Evolutionary conservation across 2,113 vertebrate species (phyloP).

Genomic region (Tupaia tana): DNA sequence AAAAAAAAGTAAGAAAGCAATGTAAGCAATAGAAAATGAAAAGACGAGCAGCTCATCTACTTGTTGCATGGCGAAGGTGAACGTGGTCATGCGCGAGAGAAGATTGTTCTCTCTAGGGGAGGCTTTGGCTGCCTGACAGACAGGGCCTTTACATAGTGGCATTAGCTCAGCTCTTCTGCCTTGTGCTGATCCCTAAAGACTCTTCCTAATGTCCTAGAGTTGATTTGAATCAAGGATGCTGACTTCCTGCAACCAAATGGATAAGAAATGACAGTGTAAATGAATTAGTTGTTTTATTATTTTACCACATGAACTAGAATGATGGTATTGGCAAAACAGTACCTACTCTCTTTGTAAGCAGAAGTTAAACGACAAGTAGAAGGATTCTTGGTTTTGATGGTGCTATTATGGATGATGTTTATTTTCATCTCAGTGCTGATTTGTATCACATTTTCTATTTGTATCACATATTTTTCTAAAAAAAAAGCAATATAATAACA

Average conservation of each 20-base stretch:
- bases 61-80: background rate
- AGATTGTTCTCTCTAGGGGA: background rate
- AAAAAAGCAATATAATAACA: constrained; percentile 25
- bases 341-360: constrained; percentile 6
- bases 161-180: background rate
- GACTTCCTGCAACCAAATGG: background rate
- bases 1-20: background rate
- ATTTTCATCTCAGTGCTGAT: background rate
- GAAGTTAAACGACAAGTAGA: background rate
- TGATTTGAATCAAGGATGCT: background rate
- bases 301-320: background rate
- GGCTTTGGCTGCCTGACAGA: background rate
- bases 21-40: background rate
- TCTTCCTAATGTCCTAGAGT: background rate
- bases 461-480: constrained; percentile 19
- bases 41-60: background rate
- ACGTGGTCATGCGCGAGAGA: background rate
- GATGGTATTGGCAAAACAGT: background rate
- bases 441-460: constrained; percentile 45
- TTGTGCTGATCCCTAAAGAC: background rate
- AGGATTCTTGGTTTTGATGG: constrained; percentile 1
- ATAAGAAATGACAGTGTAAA: background rate
- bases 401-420: background rate
- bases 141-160: background rate
- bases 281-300: background rate